Conservation (phyloP, 1,140 invertebrate species). For the Telenomus remus region DNA sequence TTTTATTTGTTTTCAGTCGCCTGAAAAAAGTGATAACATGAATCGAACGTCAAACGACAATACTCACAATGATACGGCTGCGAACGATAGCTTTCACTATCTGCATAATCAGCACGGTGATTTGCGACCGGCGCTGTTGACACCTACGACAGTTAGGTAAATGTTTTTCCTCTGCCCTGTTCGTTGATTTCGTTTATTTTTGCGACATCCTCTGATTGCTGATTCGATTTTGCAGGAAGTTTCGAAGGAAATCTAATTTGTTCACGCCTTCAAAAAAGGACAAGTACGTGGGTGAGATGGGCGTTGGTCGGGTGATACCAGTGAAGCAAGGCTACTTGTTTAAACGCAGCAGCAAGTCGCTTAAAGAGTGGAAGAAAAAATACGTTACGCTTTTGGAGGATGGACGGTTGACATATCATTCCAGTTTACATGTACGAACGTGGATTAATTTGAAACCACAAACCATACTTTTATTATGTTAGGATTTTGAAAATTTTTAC, state of each 20-base stretch:
- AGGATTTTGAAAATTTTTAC: too few species aligned
- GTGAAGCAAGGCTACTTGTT: constrained; percentile 98
- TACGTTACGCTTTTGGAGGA: constrained; percentile 97
- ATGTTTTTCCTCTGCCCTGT: too few species aligned
- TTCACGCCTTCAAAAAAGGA: constrained; percentile 94
- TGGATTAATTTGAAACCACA: constrained; percentile 57
- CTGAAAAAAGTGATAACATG: constrained; percentile 69
- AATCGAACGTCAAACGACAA: constrained; percentile 66
- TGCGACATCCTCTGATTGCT: too few species aligned
- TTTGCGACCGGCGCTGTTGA: constrained; percentile 69
- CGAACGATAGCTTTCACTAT: constrained; percentile 71
- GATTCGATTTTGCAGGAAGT: constrained; percentile 80
- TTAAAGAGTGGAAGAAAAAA: constrained; percentile 99
- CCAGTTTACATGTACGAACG: constrained; percentile 93
- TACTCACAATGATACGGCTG: constrained; percentile 63
- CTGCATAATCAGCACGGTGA: constrained; percentile 70
- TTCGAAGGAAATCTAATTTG: constrained; percentile 93
- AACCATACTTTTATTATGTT: too few species aligned
- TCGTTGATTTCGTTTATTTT: too few species aligned
- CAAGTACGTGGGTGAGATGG: constrained; percentile 89
- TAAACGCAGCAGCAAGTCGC: constrained; percentile 94
- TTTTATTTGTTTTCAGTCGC: constrained; percentile 47
- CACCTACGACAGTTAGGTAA: constrained; percentile 71
- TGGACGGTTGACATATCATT: constrained; percentile 95
- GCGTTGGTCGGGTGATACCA: constrained; percentile 95